Evolutionary conservation across 2,113 vertebrate genomes (phyloP).

Genomic region (Corythoichthys haematopterus): DNA sequence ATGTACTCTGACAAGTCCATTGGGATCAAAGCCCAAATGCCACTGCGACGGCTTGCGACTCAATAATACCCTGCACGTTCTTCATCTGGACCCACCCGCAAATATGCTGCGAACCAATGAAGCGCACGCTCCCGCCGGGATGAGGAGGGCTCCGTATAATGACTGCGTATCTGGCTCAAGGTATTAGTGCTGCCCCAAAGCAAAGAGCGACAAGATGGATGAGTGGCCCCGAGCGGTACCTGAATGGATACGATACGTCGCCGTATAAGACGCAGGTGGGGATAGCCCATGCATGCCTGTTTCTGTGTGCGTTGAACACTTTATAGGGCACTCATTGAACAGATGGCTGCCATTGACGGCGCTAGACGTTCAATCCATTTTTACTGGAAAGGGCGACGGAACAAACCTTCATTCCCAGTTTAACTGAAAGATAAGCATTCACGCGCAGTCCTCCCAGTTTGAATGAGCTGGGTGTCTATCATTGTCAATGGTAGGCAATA

Average conservation of each 20-base stretch:
- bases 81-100: constrained; percentile 43
- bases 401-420: too few relatives aligned
- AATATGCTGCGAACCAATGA: constrained; percentile 62
- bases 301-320: background rate
- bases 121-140: constrained; percentile 45
- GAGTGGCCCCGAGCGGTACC: constrained; percentile 32
- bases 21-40: constrained; percentile 18
- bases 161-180: constrained; percentile 62
- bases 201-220: constrained; percentile 46
- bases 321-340: too few relatives aligned
- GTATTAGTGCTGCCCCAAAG: constrained; percentile 40
- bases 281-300: background rate
- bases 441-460: too few relatives aligned
- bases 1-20: background rate
- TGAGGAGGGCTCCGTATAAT: constrained; percentile 28
- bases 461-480: too few relatives aligned
- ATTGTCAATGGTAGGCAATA: too few relatives aligned
- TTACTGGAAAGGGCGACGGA: too few relatives aligned
- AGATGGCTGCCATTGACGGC: too few relatives aligned
- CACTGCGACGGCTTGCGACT: constrained; percentile 26
- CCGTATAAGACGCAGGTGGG: constrained; percentile 31
- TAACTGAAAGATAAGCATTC: too few relatives aligned
- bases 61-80: constrained; percentile 53
- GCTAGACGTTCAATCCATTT: too few relatives aligned
- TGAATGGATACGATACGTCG: constrained; percentile 53